phyloP scores from a whole-genome alignment of 2,888 invertebrate genomes.

The Siphonodentalium dalli region DNA sequence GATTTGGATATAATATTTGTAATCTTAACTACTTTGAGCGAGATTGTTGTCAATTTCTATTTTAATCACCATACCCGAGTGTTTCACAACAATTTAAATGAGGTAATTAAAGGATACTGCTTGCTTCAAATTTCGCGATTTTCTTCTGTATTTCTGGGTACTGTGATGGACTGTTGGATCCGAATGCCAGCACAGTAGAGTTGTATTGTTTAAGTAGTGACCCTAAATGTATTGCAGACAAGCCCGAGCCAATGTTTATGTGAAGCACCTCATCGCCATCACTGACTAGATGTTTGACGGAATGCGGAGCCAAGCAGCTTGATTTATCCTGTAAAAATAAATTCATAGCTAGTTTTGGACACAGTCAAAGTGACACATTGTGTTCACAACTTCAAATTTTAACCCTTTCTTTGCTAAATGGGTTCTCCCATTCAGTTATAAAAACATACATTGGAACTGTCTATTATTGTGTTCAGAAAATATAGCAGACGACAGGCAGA shows the following conservation, averaged over 20 bases:
- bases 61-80: too few species aligned
- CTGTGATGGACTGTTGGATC: slow-evolving; percentile 36
- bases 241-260: slow-evolving; percentile 56
- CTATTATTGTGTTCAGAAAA: too few species aligned
- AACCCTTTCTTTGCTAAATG: too few species aligned
- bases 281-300: slow-evolving; percentile 52
- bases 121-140: slow-evolving; percentile 51
- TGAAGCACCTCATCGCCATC: slow-evolving; percentile 61
- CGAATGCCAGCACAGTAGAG: slow-evolving; percentile 50
- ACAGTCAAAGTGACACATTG: too few species aligned
- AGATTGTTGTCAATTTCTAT: too few species aligned
- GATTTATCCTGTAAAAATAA: slow-evolving; percentile 58
- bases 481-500: too few species aligned
- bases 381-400: too few species aligned
- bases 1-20: too few species aligned
- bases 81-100: too few species aligned
- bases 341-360: neutral
- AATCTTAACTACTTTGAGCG: too few species aligned
- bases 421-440: too few species aligned
- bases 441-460: too few species aligned
- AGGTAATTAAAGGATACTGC: slow-evolving; percentile 47
- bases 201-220: slow-evolving; percentile 47
- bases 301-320: slow-evolving; percentile 58
- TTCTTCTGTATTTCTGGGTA: slow-evolving; percentile 34
- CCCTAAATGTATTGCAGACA: slow-evolving; percentile 57